These are phyloP conservation scores for Aphaenogaster ashmeadi DNA, from an alignment of 1,140 invertebrate species.

Conservation along the genomic window DNA sequence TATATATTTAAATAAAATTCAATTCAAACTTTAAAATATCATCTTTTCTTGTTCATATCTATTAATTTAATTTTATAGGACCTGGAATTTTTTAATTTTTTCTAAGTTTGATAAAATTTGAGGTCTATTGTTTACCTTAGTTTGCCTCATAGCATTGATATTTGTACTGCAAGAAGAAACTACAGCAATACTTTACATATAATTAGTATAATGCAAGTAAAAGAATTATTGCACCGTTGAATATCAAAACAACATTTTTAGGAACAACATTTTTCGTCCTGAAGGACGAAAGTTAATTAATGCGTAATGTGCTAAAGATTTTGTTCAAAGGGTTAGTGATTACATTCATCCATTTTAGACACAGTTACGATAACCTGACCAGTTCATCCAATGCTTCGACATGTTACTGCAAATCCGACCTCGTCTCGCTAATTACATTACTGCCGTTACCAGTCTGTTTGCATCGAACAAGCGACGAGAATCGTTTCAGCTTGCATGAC, in stretches of 20 bases:
- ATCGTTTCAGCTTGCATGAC: slow-evolving; percentile 44
- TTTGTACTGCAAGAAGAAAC: neutral
- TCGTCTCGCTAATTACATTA: slow-evolving; percentile 72
- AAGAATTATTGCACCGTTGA: neutral
- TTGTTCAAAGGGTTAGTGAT: slow-evolving; percentile 72
- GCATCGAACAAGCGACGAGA: slow-evolving; percentile 52
- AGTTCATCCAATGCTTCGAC: slow-evolving; percentile 67
- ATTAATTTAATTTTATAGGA: slow-evolving; percentile 4
- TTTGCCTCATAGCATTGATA: neutral
- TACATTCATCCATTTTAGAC: slow-evolving; percentile 77
- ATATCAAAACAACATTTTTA: neutral
- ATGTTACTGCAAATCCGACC: slow-evolving; percentile 75
- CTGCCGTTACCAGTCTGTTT: slow-evolving; percentile 56
- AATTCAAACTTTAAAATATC: neutral
- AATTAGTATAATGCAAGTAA: neutral
- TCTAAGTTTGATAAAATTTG: slow-evolving; percentile 1
- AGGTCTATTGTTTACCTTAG: neutral
- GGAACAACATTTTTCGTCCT: neutral
- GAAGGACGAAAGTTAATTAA: slow-evolving; percentile 16
- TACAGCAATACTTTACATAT: neutral
- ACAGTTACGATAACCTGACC: slow-evolving; percentile 73
- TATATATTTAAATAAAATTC: neutral
- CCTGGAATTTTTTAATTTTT: neutral
- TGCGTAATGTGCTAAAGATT: slow-evolving; percentile 61
- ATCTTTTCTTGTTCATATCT: neutral